Evolutionary conservation across 2,113 vertebrate genomes (phyloP).

Genomic region (Gymnorhina tibicen): DNA sequence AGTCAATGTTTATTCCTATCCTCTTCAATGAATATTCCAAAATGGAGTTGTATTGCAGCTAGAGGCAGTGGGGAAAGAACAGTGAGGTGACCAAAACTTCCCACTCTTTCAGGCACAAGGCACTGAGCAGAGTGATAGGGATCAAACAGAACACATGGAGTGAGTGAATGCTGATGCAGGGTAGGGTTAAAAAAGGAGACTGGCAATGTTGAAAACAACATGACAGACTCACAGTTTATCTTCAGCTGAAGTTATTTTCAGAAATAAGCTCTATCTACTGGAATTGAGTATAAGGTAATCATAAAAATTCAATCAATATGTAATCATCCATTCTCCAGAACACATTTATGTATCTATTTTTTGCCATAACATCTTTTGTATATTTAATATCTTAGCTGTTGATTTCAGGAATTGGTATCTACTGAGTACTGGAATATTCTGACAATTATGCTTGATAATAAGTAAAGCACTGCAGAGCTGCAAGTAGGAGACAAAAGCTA

Average conservation of each 20-base stretch:
- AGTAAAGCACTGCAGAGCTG: neutral
- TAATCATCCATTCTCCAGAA: neutral
- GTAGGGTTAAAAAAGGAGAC: neutral
- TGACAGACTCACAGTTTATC: neutral
- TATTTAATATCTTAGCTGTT: neutral
- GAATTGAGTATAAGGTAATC: neutral
- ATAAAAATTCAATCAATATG: neutral
- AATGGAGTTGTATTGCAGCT: neutral
- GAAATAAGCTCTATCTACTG: neutral
- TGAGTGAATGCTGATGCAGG: neutral
- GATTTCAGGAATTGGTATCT: neutral
- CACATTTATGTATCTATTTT: neutral
- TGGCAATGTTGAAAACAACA: neutral
- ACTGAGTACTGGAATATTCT: neutral
- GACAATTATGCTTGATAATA: neutral
- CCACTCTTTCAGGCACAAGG: neutral
- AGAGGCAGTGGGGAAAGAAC: neutral
- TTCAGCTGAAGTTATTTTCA: neutral
- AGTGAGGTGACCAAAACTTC: neutral
- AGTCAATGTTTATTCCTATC: neutral
- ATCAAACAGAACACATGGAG: neutral
- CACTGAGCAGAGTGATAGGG: neutral
- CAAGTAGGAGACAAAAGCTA: neutral
- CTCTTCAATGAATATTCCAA: neutral
- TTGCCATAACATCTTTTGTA: neutral